phyloP scores from a whole-genome alignment of 2,888 invertebrate species.

The Caradrina clavipalpis region DNA sequence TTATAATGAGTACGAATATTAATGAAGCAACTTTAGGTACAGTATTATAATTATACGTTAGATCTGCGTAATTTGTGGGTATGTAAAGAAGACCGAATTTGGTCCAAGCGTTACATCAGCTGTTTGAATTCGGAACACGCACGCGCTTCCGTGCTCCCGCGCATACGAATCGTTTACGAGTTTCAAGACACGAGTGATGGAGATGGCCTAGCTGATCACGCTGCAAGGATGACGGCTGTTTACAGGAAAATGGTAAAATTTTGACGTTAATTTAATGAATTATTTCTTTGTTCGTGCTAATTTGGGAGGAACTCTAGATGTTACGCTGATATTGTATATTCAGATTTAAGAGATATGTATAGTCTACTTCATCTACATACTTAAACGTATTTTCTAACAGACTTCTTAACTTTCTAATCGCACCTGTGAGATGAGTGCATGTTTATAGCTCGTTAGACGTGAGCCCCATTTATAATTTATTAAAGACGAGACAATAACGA shows the following conservation, averaged over 20 bases:
- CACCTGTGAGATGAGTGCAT: slow-evolving; percentile 36
- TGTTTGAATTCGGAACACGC: slow-evolving; percentile 69
- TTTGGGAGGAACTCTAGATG: slow-evolving; percentile 11
- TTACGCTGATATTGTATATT: slow-evolving; percentile 10
- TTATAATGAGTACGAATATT: slow-evolving; percentile 46
- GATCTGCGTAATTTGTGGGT: slow-evolving; percentile 59
- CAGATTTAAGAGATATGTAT: slow-evolving; percentile 23
- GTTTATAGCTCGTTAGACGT: slow-evolving; percentile 16
- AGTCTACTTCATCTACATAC: slow-evolving; percentile 5
- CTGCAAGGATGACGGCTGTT: slow-evolving; percentile 46
- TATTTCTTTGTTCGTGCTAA: slow-evolving; percentile 35
- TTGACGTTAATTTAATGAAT: slow-evolving; percentile 25
- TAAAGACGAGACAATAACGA: slow-evolving; percentile 32
- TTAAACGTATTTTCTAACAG: slow-evolving; percentile 12
- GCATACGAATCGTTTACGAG: slow-evolving; percentile 74
- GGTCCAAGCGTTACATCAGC: slow-evolving; percentile 73
- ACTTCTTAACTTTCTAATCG: slow-evolving; percentile 51
- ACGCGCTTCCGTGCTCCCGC: slow-evolving; percentile 70
- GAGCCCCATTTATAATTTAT: slow-evolving; percentile 37
- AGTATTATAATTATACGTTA: slow-evolving; percentile 36
- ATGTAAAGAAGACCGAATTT: slow-evolving; percentile 62
- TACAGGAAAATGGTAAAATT: slow-evolving; percentile 46
- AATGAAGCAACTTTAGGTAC: slow-evolving; percentile 51
- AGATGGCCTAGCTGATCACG: slow-evolving; percentile 75
- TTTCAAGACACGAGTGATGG: slow-evolving; percentile 61